Evolutionary conservation across 2,113 vertebrate genomes (phyloP), one percentile per base, ranked within the genome.

Genomic region (Diadophis punctatus): DNA sequence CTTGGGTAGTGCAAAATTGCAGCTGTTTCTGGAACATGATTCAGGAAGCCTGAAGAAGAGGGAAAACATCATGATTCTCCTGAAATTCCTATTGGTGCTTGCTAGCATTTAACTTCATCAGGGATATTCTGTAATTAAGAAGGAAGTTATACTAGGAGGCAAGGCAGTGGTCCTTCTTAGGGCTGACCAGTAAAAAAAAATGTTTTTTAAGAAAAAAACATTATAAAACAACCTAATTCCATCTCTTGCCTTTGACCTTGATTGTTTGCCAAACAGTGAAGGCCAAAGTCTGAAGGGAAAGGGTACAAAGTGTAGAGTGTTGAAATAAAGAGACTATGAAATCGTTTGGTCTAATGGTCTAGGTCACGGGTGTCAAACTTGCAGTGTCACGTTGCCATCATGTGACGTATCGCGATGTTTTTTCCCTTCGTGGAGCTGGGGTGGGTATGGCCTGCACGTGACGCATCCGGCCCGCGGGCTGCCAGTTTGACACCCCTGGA

Each of bases 231-330:
- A 84, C 63, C 48, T 85, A 90, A 92, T 90, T 88, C 55, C 55
- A 9, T 60, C 53, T 55, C 43, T 90, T 63, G 92, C 74, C 55
- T 90, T 92, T 92, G 88, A 92, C 74, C 92, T 86, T 86, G 49
- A 20, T 56, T 92, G 88, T 92, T 90, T 92, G 88, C 92, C 92
- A 90, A 92, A 90, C n/a, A 90, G 43, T 39, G 30, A 90, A 90
- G 92, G 74, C 88, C 88, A 86, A 90, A 86, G 68, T 90, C 88
- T 86, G 74, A 90, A 85, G 23, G 46, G 4, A 55, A 55, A 86
- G 74, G 88, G 60, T 86, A 53, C 92, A 92, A 92, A 88, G 74
- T 90, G 88, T 92, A 85, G 87, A 51, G 68, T 84, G 23, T 3
- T 25, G 22, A 58, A 22, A 58, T 58, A 58, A 58, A 58, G 56